Evolutionary conservation across 1,140 invertebrate species (phyloP), one percentile per base, ranked within the genome.

Genomic region (Drosophila busckii): DNA sequence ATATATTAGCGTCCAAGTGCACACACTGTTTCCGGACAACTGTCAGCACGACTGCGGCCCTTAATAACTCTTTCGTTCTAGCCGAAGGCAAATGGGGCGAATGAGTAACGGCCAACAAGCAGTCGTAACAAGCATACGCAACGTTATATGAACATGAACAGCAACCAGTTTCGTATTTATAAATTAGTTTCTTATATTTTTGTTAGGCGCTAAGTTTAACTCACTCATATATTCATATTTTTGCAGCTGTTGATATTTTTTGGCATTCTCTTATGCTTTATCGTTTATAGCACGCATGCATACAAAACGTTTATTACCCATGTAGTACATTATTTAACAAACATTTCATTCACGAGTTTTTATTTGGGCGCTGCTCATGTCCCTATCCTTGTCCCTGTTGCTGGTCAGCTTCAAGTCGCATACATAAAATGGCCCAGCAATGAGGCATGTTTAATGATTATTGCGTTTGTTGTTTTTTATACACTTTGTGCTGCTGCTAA

Each of bases 371-470:
- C n/a, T n/a, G n/a, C n/a, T 66, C 69, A 73, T 73, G 67, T 67
- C 40, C 45, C 59, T 60, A 32, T 34, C 20, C 41, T 23, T 49
- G 17, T 23, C 25, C 60, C 28, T 58, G 19, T 56, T n/a, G 2
- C 31, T 70, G 67, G 46, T 53, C 65, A 67, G 67, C 44, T 35
- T 22, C 31, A 25, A 35, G 32, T 6, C 7, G 26, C 61, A 31
- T 4, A 15, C 16, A 35, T 15, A 17, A 5, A 38, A 40, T 49
- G 29, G 66, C 34, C 62, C 50, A 42, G 45, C 68, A 73, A 71
- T 73, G 69, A 73, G 63, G 40, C 69, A 65, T 73, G 66, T 56
- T 67, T 73, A 73, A 73, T 73, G 69, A 73, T 73, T 73, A 73
- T 73, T 63, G 69, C 69, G 67, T 73, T 73, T 73, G 56, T 58